Evolutionary conservation across 2,113 vertebrate genomes (phyloP), one percentile per base, ranked within the genome.

Genomic region (Pelecanoides urinatrix): DNA sequence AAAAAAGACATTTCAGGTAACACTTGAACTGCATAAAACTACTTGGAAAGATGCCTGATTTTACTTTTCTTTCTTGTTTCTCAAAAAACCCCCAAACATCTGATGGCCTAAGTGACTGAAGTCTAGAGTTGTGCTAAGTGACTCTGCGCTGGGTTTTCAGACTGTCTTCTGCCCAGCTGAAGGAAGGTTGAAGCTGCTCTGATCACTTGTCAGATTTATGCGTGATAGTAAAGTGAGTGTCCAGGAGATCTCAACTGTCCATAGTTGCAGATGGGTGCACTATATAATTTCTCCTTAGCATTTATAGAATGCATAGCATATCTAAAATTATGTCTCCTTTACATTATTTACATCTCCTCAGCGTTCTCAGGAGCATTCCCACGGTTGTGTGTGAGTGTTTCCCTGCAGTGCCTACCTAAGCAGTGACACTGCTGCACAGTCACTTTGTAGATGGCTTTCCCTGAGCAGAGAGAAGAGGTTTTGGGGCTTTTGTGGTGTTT

Each of bases 241-340:
- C n/a, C 62, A 40, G 61, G 38, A 67, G 11, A 38, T n/a, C 36
- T 85, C 34, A 56, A 2, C 44, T 73, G 25, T n/a, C 29, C 25
- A 6, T 5, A 16, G 1, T 1, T 82, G 21, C 0, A 0, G 30
- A 29, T 55, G 27, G 13, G 3, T 80, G 16, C 30, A 8, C 15
- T 42, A 6, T 9, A 4, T 26, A 15, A 42, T 67, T 77, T 70
- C 40, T 94, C 25, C 19, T 47, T 76, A 66, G 30, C 6, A 6
- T 70, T 78, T 75, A 44, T 52, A 17, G 72, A 88, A 71, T 38
- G 12, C 9, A 13, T 17, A 42, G 12, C 21, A 19, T 42, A 9
- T 72, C 30, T 63, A 17, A 78, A 73, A 76, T 26, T 30, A 17
- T 7, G 10, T 26, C 30, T 66, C 38, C 34, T 76, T 77, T 42